Evolutionary conservation across 2,113 vertebrate genomes (phyloP).

Genomic region (Chaetura pelagica): DNA sequence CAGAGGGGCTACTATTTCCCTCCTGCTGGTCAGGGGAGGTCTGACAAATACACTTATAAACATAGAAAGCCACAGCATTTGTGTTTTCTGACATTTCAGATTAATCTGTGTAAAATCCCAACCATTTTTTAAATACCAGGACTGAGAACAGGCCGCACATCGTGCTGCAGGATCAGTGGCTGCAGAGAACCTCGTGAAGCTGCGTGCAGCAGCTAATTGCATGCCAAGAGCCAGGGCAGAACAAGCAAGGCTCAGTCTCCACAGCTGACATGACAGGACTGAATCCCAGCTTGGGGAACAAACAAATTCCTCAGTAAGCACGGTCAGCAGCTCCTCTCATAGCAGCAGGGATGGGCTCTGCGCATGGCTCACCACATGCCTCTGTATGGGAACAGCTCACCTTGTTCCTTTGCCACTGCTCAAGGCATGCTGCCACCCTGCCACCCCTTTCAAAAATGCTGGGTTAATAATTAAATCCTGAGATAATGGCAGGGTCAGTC

Average conservation of each 20-base stretch:
- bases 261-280: rapidly evolving
- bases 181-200: rapidly evolving
- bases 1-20: neutral
- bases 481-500: neutral
- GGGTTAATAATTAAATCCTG: neutral
- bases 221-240: neutral
- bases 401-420: neutral
- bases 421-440: neutral
- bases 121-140: neutral
- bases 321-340: rapidly evolving
- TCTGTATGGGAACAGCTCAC: rapidly evolving
- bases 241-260: neutral
- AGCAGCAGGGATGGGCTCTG: neutral
- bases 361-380: rapidly evolving
- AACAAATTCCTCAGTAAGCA: neutral
- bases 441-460: neutral
- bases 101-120: neutral
- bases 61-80: neutral
- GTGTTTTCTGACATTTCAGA: neutral
- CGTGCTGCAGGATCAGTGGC: rapidly evolving
- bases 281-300: neutral
- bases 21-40: neutral
- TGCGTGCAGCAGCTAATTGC: neutral
- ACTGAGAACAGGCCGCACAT: neutral
- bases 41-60: neutral